A percentile compares a stretch with the other conserved stretches of the same genome.
These are phyloP conservation scores for Benitochromis conjunctus DNA, from an alignment of 2,113 vertebrate species.

Conservation along the genomic window DNA sequence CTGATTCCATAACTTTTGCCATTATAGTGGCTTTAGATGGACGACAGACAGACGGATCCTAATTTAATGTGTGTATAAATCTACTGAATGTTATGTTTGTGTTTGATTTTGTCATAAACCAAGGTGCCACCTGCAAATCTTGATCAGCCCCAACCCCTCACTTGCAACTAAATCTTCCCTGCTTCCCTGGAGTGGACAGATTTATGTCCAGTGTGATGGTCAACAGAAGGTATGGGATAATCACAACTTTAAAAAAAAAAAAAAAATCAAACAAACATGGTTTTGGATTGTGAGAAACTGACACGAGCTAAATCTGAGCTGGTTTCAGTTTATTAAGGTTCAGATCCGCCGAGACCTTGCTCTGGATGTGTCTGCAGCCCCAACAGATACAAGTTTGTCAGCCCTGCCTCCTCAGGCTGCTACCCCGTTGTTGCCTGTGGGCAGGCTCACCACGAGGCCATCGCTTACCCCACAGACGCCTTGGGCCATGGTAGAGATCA, in stretches of 20 bases:
- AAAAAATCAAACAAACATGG: neutral
- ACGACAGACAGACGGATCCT: neutral
- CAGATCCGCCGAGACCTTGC: conserved; percentile 78
- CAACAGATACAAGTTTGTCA: conserved; percentile 43
- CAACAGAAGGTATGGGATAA: conserved; percentile 81
- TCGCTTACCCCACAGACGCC: conserved; percentile 1
- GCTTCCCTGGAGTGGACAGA: conserved; percentile 89
- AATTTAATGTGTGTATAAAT: neutral
- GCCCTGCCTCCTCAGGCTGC: conserved; percentile 61
- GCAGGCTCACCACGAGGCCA: conserved; percentile 52
- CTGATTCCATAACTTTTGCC: neutral
- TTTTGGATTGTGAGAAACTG: neutral
- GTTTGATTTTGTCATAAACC: neutral
- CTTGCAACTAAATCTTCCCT: conserved; percentile 77
- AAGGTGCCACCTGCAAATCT: conserved; percentile 83
- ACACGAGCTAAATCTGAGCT: neutral
- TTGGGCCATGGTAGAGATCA: conserved; percentile 77
- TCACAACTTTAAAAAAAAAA: too few relatives aligned
- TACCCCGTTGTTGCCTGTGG: conserved; percentile 60
- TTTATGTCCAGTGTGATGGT: conserved; percentile 84
- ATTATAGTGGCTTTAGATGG: neutral
- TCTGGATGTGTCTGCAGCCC: conserved; percentile 58
- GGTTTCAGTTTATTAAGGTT: conserved; percentile 81
- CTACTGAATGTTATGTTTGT: neutral
- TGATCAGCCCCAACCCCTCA: conserved; percentile 90